Percentiles rank a stretch among this genome's conserved stretches.
phyloP scores from a whole-genome alignment of 2,797 vertebrate genomes.

The Eutrigla gurnardus region DNA sequence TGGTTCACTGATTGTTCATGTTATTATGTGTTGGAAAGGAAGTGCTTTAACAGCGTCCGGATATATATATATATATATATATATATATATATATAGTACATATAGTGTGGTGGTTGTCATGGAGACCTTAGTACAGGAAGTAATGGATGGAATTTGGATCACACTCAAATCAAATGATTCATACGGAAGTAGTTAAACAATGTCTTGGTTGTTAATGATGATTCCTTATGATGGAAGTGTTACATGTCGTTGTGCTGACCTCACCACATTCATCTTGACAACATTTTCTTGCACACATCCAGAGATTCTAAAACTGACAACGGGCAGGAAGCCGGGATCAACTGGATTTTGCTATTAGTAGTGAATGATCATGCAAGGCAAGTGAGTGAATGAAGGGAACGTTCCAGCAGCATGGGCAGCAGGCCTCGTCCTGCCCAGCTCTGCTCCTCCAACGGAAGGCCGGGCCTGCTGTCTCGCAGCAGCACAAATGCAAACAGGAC shows the following conservation, averaged over 20 bases:
- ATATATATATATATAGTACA: not conserved
- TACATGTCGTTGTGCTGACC: not conserved
- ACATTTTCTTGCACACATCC: not conserved
- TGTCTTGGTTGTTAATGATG: not conserved
- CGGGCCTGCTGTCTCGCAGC: not conserved
- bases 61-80: not conserved
- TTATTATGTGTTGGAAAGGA: not conserved
- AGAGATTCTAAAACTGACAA: not conserved
- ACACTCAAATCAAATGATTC: not conserved
- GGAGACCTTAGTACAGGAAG: not conserved
- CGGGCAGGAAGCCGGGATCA: not conserved
- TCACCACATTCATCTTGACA: not conserved
- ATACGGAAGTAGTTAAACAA: not conserved
- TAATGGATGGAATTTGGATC: not conserved
- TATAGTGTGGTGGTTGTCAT: too few relatives aligned
- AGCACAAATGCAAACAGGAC: conserved; percentile 11
- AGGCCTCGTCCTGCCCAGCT: not conserved
- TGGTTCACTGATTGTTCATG: not conserved
- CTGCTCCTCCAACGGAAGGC: not conserved
- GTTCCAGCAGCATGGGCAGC: not conserved
- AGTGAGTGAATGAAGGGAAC: too few relatives aligned
- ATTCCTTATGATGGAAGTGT: not conserved
- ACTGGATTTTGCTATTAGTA: not conserved
- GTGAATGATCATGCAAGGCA: not conserved
- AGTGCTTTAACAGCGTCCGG: not conserved